Evolutionary conservation across 2,888 invertebrate species (phyloP).

Genomic region (Aleiodes alternator): DNA sequence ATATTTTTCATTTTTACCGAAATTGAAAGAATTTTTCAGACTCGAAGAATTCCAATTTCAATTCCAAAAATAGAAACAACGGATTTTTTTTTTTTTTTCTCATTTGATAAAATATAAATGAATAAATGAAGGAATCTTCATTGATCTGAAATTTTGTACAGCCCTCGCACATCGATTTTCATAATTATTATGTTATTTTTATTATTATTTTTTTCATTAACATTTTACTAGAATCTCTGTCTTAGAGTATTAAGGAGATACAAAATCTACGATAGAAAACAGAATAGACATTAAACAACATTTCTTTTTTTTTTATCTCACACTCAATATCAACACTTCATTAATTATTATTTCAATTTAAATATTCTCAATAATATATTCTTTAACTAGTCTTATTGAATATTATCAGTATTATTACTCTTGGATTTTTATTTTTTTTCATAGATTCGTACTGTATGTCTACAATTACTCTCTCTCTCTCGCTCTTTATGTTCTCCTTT

Average conservation of each 20-base stretch:
- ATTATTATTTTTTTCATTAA: not conserved
- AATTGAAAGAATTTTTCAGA: not conserved
- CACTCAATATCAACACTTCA: constrained; percentile 70
- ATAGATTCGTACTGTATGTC: constrained; percentile 46
- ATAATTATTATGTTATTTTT: not conserved
- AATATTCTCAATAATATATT: constrained; percentile 59
- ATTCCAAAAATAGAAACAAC: not conserved
- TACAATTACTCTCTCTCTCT: constrained; percentile 38
- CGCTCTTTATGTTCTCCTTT: constrained; percentile 52
- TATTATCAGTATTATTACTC: constrained; percentile 46
- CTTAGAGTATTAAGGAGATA: constrained; percentile 74
- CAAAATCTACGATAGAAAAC: constrained; percentile 75
- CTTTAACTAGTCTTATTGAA: constrained; percentile 38
- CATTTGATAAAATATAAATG: constrained; percentile 5
- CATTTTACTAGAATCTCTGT: constrained; percentile 33
- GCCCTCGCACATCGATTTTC: constrained; percentile 25
- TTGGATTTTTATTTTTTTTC: constrained; percentile 36
- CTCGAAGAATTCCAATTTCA: constrained; percentile 6
- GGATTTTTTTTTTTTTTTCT: not conserved
- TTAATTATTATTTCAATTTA: constrained; percentile 54
- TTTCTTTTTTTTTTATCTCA: constrained; percentile 60
- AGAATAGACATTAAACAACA: constrained; percentile 71
- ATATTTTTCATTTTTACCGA: constrained; percentile 8
- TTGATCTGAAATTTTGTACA: constrained; percentile 18
- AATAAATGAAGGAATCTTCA: not conserved